Evolutionary conservation across 2,797 vertebrate species (phyloP), one percentile per base, ranked within the genome.

Genomic region (Myiotriccus ornatus): DNA sequence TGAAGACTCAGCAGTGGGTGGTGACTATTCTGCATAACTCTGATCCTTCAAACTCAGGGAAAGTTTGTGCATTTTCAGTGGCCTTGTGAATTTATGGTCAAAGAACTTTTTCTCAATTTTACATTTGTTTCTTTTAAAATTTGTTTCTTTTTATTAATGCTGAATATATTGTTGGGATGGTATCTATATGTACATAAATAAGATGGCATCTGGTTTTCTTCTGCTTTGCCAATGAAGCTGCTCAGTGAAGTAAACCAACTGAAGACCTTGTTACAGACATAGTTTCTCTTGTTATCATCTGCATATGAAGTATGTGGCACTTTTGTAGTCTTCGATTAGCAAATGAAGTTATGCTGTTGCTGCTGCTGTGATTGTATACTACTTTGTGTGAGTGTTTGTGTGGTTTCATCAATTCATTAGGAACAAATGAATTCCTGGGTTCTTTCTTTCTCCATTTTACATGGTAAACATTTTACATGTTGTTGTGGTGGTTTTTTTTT

Each of bases 81-180:
- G 9, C 32, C 12, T 64, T 39, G 14, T 55, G 67, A 81, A 65
- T 82, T 67, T 87, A 16, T 15, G 2, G 32, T 55, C 14, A 60
- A 84, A n/a, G 8, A 28, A 2, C 0, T 21, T 55, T 70, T 84
- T 52, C n/a, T 60, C 11, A 18, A 2, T 67, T 76, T 73, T 82
- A 25, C 1, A 0, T 49, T 67, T 74, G 1, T 12, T 14, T 52
- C 24, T 65, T 68, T 86, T 64, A 35, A 12, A 1, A 0, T 53
- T 67, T 74, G 1, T 12, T 14, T 53, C 24, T 69, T 73, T 86
- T 65, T 43, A 12, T 41, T 84, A 76, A 76, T 67, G 27, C 4
- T 55, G 9, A 84, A 28, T 79, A 24, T 39, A 19, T 53, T 73
- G 19, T 35, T 81, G 46, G 30, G n/a, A 18, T 88, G 27, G 4